A percentile compares a stretch with the other conserved stretches of the same genome.
phyloP scores from a whole-genome alignment of 2,797 vertebrate genomes.

The Gallirallus australis region DNA sequence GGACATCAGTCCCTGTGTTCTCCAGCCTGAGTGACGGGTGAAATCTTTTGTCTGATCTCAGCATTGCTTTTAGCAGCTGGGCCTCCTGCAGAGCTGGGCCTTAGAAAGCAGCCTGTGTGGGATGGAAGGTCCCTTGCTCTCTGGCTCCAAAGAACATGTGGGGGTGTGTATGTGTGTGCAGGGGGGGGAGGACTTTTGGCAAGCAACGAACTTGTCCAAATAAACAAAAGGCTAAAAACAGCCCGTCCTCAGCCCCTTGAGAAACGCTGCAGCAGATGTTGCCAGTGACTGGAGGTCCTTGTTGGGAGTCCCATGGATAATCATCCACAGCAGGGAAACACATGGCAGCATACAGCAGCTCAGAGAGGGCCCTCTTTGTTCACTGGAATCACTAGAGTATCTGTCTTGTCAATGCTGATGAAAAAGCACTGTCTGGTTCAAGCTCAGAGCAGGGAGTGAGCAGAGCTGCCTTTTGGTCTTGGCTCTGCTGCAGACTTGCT shows the following conservation, averaged over 20 bases:
- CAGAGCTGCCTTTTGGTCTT: background rate
- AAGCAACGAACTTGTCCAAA: background rate
- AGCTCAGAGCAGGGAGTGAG: background rate
- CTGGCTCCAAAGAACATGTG: background rate
- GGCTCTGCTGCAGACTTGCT: background rate
- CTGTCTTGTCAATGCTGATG: background rate
- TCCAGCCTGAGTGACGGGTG: fast-evolving
- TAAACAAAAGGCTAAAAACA: slow-evolving; percentile 24
- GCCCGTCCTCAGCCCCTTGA: background rate
- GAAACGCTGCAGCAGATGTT: background rate
- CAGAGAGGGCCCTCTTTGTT: slow-evolving; percentile 21
- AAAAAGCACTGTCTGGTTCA: background rate
- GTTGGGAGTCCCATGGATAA: slow-evolving; percentile 28
- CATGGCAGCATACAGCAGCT: background rate
- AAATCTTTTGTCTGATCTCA: background rate
- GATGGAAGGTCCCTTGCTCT: background rate
- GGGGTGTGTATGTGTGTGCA: background rate
- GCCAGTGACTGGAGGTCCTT: slow-evolving; percentile 12
- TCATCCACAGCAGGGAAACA: background rate
- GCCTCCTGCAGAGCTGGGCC: background rate
- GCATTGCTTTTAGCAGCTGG: background rate
- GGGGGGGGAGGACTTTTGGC: background rate
- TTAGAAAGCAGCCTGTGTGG: background rate
- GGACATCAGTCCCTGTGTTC: background rate
- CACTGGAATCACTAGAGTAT: background rate